Conservation (phyloP, 2,113 vertebrate genomes). For the Neopipo cinnamomea region DNA sequence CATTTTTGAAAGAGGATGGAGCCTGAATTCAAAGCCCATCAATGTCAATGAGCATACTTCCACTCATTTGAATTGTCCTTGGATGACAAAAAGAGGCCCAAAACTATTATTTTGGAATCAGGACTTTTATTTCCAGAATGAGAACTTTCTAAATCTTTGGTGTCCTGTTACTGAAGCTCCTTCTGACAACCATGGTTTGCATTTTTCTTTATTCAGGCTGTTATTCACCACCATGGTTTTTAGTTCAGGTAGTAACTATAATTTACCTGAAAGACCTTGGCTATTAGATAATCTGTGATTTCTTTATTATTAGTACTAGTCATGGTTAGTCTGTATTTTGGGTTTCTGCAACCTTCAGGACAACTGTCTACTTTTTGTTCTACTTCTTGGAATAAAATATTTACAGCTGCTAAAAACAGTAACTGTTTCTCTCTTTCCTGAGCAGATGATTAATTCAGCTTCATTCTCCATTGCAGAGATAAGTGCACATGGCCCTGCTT, state of each 20-base stretch:
- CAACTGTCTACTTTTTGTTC: neutral
- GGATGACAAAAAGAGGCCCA: neutral
- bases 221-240: neutral
- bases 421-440: neutral
- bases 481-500: neutral
- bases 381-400: neutral
- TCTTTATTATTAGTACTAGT: neutral
- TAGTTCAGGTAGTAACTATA: neutral
- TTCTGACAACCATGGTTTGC: neutral
- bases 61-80: neutral
- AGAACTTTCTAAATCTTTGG: neutral
- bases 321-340: neutral
- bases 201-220: neutral
- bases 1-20: neutral
- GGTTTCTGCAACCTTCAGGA: neutral
- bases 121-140: neutral
- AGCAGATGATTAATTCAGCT: constrained; percentile 1
- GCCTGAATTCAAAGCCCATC: neutral
- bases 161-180: neutral
- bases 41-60: neutral
- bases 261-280: neutral
- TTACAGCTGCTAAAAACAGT: neutral
- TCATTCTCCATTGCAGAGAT: neutral
- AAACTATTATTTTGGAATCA: neutral
- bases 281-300: neutral